These are phyloP conservation scores for Pseudomyrmex flavicornis DNA, from an alignment of 1,140 invertebrate genomes.

Conservation along the genomic window DNA sequence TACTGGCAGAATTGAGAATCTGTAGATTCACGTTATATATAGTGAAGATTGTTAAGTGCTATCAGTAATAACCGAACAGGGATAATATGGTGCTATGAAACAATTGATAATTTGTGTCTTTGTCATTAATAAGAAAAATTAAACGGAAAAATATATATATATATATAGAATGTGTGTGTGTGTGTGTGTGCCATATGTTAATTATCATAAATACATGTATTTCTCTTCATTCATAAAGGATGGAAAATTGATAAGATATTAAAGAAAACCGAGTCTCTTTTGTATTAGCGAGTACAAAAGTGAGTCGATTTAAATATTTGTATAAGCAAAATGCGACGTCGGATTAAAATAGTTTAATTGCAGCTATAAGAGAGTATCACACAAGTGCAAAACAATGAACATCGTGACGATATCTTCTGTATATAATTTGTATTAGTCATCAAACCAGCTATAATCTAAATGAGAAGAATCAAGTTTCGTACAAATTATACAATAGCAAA, in stretches of 20 bases:
- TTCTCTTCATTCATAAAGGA: not conserved
- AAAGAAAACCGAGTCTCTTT: constrained; percentile 8
- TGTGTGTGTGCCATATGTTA: not conserved
- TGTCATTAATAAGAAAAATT: not conserved
- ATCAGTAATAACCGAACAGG: too few species aligned
- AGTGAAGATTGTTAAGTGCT: too few species aligned
- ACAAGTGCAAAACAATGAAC: not conserved
- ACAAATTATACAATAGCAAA: constrained; percentile 12
- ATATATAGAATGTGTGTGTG: too few species aligned
- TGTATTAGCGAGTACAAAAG: constrained; percentile 22
- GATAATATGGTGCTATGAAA: too few species aligned
- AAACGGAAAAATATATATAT: not conserved
- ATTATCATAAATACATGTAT: constrained; percentile 1
- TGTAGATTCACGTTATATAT: too few species aligned
- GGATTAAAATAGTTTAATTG: constrained; percentile 1
- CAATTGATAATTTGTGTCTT: not conserved
- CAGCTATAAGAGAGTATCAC: not conserved
- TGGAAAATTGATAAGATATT: constrained; percentile 15
- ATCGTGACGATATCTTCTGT: not conserved
- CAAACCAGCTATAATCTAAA: not conserved
- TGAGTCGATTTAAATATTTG: not conserved
- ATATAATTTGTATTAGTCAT: constrained; percentile 6
- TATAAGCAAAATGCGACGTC: not conserved
- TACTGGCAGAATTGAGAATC: too few species aligned
- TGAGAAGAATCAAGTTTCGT: not conserved